Conservation (phyloP, 2,888 invertebrate genomes). For the Campoplex nolae region DNA sequence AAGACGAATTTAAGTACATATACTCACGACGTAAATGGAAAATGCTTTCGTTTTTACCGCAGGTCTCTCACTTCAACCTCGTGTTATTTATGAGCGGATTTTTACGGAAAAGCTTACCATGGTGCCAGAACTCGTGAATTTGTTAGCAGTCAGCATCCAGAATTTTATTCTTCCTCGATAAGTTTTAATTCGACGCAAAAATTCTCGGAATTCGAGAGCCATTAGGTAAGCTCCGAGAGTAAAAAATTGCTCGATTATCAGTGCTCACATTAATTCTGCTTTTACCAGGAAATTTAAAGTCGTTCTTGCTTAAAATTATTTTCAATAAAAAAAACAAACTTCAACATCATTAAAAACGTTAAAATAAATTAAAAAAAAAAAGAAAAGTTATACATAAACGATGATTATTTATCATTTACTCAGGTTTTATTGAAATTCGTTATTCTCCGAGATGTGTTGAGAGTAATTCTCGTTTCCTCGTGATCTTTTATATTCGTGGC, state of each 20-base stretch:
- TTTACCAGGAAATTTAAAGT: too few relatives aligned
- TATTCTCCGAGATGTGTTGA: too few relatives aligned
- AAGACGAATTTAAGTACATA: slow-evolving; percentile 41
- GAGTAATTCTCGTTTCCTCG: too few relatives aligned
- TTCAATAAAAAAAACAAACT: too few relatives aligned
- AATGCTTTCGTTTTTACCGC: neutral
- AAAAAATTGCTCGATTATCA: neutral
- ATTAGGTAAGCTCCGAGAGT: neutral
- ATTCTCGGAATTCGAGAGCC: neutral
- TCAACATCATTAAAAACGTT: too few relatives aligned
- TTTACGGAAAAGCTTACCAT: neutral
- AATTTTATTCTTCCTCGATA: neutral
- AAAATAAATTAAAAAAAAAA: too few relatives aligned
- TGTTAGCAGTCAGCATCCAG: neutral
- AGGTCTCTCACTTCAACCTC: neutral
- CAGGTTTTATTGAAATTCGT: too few relatives aligned
- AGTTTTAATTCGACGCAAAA: neutral
- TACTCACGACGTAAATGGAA: slow-evolving; percentile 11
- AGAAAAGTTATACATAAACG: too few relatives aligned
- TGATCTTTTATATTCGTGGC: neutral
- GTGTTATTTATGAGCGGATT: neutral
- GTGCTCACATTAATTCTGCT: neutral
- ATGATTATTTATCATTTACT: too few relatives aligned
- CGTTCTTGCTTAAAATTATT: too few relatives aligned
- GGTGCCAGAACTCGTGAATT: neutral